Base-by-base conservation (phyloP, 1,140 invertebrate species). In the Hyposmocoma kahamanoa region DNA sequence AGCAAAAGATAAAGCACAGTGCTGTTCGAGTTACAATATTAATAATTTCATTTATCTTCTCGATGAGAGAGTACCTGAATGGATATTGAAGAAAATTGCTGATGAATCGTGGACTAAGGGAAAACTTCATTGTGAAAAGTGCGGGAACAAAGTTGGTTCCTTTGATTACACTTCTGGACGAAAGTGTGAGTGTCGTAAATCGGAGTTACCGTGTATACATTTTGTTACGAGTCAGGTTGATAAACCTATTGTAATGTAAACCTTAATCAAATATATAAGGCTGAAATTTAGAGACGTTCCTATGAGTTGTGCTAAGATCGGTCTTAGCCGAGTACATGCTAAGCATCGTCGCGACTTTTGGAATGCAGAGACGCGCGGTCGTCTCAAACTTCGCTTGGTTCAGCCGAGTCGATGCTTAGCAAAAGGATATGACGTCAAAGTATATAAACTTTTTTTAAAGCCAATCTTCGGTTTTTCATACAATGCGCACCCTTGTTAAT, bases 151-250 rank as follows among this genome's bases (percentile, higher is more conserved):
- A 70, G 71, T 91, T 18, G 90, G 90, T 1, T 87, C 88, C 9
- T 91, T 90, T 77, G 90, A 91, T 70, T 91, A 90, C 73, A 79
- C 91, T 2, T 87, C 88, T 18, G 89, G 90, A 13, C 69, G 82
- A 46, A 88, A 90, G 69, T 91, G 90, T 65, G 53, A 75, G 2
- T 91, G 90, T 72, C 80, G 79, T 26, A 47, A 67, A 21, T 70
- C 72, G 45, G 71, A 89, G 28, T 52, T 90, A 45, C 90, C 89
- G 22, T 65, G 87, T 36, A 74, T 90, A 15, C 84, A 89, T 68
- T 71, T 90, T 47, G 71, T 89, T 38, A 78, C 79, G 53, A 89
- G 88, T 70, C 89, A 90, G 84, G 67, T 89, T n/a, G 89, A 90
- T 67, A 80, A 66, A 54, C 78, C 73, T 19, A 55, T 80, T 20